A percentile compares a stretch with the other conserved stretches of the same genome.
Conservation (phyloP, 2,888 invertebrate species). For the Nomada goodeniana region DNA sequence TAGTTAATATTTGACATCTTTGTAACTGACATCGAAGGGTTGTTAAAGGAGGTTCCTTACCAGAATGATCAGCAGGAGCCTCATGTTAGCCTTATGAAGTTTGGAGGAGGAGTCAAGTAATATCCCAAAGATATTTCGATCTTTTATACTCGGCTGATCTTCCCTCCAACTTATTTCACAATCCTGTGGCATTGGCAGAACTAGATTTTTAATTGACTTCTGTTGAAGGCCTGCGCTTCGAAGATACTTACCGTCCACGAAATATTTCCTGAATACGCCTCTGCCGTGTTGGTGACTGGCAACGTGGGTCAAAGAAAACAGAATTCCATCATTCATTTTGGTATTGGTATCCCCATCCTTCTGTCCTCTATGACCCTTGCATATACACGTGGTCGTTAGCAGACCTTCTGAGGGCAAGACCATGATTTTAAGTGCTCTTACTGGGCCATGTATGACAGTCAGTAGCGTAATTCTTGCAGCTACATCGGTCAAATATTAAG, state of each 20-base stretch:
- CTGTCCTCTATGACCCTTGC: background rate
- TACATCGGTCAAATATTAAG: background rate
- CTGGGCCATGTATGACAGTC: slow-evolving; percentile 30
- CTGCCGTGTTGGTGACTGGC: slow-evolving; percentile 13
- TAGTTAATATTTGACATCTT: background rate
- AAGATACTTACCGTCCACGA: slow-evolving; percentile 16
- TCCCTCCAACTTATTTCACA: slow-evolving; percentile 79
- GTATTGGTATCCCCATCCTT: slow-evolving; percentile 14
- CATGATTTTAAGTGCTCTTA: slow-evolving; percentile 63
- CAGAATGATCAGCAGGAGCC: slow-evolving; percentile 79
- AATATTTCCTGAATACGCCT: slow-evolving; percentile 35
- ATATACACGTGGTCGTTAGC: slow-evolving; percentile 24
- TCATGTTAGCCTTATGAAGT: slow-evolving; percentile 80
- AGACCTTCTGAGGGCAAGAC: slow-evolving; percentile 1
- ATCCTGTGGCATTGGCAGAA: slow-evolving; percentile 82
- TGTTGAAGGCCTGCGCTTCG: slow-evolving; percentile 34
- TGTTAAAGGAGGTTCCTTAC: slow-evolving; percentile 72
- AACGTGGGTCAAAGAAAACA: background rate
- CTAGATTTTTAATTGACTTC: slow-evolving; percentile 81
- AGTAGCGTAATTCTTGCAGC: slow-evolving; percentile 5
- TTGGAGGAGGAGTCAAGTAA: slow-evolving; percentile 74
- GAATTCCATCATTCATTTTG: slow-evolving; percentile 29
- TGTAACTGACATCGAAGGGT: background rate
- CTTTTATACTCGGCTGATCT: slow-evolving; percentile 81
- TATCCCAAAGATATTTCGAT: slow-evolving; percentile 76